Conservation (phyloP, 1,140 invertebrate species). For the Notospermus geniculatus region DNA sequence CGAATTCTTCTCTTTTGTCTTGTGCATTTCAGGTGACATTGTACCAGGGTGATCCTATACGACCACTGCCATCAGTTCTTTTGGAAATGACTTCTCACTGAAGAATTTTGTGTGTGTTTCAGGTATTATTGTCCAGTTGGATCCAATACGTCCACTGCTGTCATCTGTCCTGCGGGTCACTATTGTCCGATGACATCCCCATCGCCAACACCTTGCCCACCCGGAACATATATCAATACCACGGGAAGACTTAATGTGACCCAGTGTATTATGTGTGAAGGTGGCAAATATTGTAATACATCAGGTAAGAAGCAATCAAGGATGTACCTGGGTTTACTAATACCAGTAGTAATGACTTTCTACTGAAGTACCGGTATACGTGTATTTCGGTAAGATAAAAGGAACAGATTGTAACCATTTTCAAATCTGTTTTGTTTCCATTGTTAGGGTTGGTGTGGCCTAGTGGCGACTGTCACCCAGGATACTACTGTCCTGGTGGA, state of each 20-base stretch:
- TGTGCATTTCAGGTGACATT: too few species aligned
- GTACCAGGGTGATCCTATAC: too few species aligned
- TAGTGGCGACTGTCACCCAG: slow-evolving; percentile 40
- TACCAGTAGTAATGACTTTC: too few species aligned
- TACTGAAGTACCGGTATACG: too few species aligned
- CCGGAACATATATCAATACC: slow-evolving; percentile 43
- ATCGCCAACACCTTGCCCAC: slow-evolving; percentile 27
- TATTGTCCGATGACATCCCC: slow-evolving; percentile 41
- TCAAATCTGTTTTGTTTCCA: too few species aligned
- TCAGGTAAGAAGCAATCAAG: slow-evolving; percentile 26
- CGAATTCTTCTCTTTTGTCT: too few species aligned
- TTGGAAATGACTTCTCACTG: too few species aligned
- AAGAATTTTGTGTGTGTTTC: slow-evolving; percentile 5
- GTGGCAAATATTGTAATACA: slow-evolving; percentile 47
- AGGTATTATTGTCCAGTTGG: slow-evolving; percentile 47
- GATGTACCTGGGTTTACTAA: too few species aligned
- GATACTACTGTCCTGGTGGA: slow-evolving; percentile 49
- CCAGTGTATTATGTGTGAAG: slow-evolving; percentile 41
- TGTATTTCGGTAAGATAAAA: too few species aligned
- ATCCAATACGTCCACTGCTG: slow-evolving; percentile 36
- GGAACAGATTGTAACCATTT: too few species aligned
- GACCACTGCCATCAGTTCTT: too few species aligned
- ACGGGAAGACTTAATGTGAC: slow-evolving; percentile 31
- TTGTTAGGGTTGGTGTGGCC: slow-evolving; percentile 13
- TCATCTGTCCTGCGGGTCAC: slow-evolving; percentile 39